Evolutionary conservation across 2,797 vertebrate species (phyloP).

Genomic region (Kryptopterus vitreolus): DNA sequence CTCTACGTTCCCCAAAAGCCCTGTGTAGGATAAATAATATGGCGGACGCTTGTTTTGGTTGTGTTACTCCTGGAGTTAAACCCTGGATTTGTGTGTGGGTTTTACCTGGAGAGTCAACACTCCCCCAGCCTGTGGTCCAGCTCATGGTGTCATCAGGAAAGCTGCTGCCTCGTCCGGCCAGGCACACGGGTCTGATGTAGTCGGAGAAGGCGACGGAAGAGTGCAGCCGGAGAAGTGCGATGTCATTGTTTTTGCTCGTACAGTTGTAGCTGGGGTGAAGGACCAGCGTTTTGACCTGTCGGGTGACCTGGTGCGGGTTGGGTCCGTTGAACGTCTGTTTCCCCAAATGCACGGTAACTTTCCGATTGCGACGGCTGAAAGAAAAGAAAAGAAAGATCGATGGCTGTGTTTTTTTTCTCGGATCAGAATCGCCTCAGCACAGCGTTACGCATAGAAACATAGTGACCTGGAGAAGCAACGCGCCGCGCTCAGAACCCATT

Average conservation of each 20-base stretch:
- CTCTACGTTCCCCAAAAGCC: too few relatives aligned
- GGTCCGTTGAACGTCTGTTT: constrained; percentile 3
- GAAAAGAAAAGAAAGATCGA: background rate
- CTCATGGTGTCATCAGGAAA: constrained; percentile 30
- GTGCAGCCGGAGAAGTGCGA: constrained; percentile 51
- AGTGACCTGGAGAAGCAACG: constrained; percentile 22
- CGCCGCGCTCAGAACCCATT: constrained; percentile 50
- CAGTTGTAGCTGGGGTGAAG: constrained; percentile 38
- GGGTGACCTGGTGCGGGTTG: constrained; percentile 24
- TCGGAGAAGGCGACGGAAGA: constrained; percentile 51
- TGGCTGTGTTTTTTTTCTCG: too few relatives aligned
- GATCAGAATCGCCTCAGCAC: too few relatives aligned
- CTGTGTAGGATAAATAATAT: too few relatives aligned
- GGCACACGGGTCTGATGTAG: constrained; percentile 65
- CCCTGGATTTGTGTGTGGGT: background rate
- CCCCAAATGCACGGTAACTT: constrained; percentile 34
- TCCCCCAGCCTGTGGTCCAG: constrained; percentile 57
- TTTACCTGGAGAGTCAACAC: constrained; percentile 29
- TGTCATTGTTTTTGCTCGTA: constrained; percentile 50
- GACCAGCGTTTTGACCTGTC: constrained; percentile 23
- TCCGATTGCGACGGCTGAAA: background rate
- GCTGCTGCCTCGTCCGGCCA: constrained; percentile 56
- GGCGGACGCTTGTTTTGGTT: too few relatives aligned
- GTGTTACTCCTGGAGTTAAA: too few relatives aligned
- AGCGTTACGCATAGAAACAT: background rate